Conservation (phyloP, 2,888 invertebrate species). For the Caenorhabditis zanzibari region DNA sequence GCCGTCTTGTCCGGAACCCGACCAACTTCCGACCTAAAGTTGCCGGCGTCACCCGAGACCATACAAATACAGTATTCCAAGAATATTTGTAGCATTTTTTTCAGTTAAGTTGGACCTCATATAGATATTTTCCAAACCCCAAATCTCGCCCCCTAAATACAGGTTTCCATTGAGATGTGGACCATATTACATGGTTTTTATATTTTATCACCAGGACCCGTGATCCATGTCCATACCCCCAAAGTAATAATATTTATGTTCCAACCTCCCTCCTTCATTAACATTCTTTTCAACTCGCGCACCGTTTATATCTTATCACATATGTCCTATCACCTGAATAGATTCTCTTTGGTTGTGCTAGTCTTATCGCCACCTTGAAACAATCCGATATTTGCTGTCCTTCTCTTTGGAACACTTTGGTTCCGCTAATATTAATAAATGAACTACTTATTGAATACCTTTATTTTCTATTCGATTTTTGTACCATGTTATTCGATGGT, state of each 20-base stretch:
- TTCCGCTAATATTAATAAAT: conserved; percentile 12
- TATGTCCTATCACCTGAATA: conserved; percentile 9
- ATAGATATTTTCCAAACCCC: too few species aligned
- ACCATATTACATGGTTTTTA: too few species aligned
- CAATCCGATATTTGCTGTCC: conserved; percentile 3
- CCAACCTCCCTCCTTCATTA: not conserved
- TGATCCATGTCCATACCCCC: too few species aligned
- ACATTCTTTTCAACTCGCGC: not conserved
- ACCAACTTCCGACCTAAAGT: too few species aligned
- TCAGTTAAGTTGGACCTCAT: too few species aligned
- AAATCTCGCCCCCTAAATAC: too few species aligned
- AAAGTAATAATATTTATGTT: not conserved
- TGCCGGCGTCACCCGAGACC: too few species aligned
- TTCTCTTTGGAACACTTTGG: not conserved
- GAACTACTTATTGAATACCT: not conserved
- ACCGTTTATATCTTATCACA: conserved; percentile 5
- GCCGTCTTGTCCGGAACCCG: too few species aligned
- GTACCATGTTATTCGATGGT: not conserved
- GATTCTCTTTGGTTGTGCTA: conserved; percentile 9
- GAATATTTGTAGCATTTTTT: too few species aligned
- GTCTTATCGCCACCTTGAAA: conserved; percentile 12
- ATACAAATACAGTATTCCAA: too few species aligned
- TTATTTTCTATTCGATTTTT: not conserved
- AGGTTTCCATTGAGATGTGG: too few species aligned
- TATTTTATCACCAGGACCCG: too few species aligned